A percentile compares a stretch with the other conserved stretches of the same genome.
phyloP scores from a whole-genome alignment of 2,113 vertebrate species.

The Entomyzon cyanotis region DNA sequence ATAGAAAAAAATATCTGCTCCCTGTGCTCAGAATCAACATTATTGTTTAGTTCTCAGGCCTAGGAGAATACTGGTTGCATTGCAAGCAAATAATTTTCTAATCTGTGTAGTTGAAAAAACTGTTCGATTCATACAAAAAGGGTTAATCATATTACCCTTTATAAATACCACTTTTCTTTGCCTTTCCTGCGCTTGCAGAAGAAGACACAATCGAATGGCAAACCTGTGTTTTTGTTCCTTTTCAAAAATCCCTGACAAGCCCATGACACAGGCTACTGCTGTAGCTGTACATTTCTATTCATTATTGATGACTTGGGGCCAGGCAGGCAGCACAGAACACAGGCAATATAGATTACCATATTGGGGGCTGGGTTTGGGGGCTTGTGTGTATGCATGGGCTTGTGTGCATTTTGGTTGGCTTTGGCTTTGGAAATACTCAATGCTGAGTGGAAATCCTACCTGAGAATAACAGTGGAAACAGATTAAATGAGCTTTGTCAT shows the following conservation, averaged over 20 bases:
- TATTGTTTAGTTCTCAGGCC: slow-evolving; percentile 30
- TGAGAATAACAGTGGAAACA: background rate
- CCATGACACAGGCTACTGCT: slow-evolving; percentile 77
- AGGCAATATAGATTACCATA: slow-evolving; percentile 87
- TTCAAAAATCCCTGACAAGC: slow-evolving; percentile 84
- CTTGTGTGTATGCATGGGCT: background rate
- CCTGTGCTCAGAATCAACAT: background rate
- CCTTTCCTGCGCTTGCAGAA: background rate
- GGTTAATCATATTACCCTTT: background rate
- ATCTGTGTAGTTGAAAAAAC: background rate
- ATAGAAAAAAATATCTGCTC: background rate
- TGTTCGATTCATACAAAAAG: background rate
- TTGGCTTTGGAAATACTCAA: background rate
- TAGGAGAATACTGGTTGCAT: background rate
- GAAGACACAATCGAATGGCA: slow-evolving; percentile 79
- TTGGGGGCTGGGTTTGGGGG: slow-evolving; percentile 47
- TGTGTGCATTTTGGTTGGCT: background rate
- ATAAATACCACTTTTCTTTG: background rate
- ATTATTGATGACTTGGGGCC: slow-evolving; percentile 92
- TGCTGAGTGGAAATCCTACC: background rate
- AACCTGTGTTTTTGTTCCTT: slow-evolving; percentile 81
- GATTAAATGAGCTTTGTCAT: background rate
- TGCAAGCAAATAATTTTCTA: background rate
- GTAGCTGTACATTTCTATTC: slow-evolving; percentile 91
- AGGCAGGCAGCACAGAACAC: slow-evolving; percentile 86